Evolutionary conservation across 1,140 invertebrate species (phyloP), one percentile per base, ranked within the genome.

Genomic region (Rhopalosiphum maidis): DNA sequence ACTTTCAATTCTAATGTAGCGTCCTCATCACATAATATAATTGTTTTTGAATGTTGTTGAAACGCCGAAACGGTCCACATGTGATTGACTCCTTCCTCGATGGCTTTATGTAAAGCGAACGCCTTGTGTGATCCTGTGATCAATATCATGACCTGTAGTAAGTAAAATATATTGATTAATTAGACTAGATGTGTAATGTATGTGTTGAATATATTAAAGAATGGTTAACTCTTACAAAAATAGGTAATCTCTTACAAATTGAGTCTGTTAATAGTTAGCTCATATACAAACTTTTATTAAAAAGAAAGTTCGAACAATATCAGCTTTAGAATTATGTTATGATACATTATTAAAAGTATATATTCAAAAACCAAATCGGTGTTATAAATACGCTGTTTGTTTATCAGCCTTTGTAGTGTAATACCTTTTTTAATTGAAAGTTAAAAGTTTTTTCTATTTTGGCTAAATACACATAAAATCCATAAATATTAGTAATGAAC

Each of bases 41-140:
- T 96, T 11, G 98, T 97, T 94, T 97, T 96, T 77, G 97, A 97
- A 96, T 99, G 98, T 95, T 98, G 98, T 95, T 99, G 99, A 96
- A 99, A 99, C 51, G 99, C 99, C 41, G 98, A 99, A 43, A 99
- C 99, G 1, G 99, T 99, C 99, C 99, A 99, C 99, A 99, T 99
- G 96, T 99, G 99, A 96, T 98, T 99, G 8, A 99, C 97, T 85
- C 99, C 99, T 95, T 99, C 98, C 95, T 99, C 99, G 94, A 99
- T 98, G 5, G 99, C 99, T 95, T 98, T 98, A 95, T 99, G 98
- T 82, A 99, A 96, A 88, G 99, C 99, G 95, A 99, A 98, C 9
- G 99, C 97, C 96, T 99, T 99, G 95, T 99, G 98, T 51, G 97
- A 97, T n/a, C 99, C 99, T 41, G 99, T 99, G 54, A 99, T 99